Base-by-base conservation (phyloP, 2,888 invertebrate genomes). In the Folsomia manolachei region DNA sequence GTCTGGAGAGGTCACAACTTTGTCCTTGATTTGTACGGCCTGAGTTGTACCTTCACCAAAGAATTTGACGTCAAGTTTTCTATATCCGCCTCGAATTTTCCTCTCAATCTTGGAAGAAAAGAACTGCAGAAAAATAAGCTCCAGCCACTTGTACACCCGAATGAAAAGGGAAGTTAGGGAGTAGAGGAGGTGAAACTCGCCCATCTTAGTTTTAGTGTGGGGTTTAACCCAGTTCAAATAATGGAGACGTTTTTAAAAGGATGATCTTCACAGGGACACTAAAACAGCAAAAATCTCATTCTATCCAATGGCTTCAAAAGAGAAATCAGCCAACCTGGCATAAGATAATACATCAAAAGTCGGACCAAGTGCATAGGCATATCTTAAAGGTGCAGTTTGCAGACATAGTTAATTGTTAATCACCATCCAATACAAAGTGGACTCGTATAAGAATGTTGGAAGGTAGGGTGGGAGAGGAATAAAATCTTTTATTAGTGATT, bases 131-230 rank as follows among this genome's bases (percentile, higher is more conserved):
- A 74, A 18, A 24, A 62, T 51, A 11, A 74, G 27, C 61, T 74
- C 74, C 14, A 71, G 24, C 71, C 71, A 71, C 71, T 74, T 74
- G 63, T 74, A 74, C 1, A 60, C 7, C 14, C 69, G 64, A 0
- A 74, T 66, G n/a, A 71, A 21, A 21, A 71, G 66, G 4, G 69
- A 71, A 9, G 71, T 71, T 1, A 71, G 19, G 1, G 66, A 23
- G 27, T 61, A 71, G 21, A 61, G 61, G 2, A 71, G 14, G 19
- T 71, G 39, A 23, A 24, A 2, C 27, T 62, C 62, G 1, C 69
- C 63, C 69, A 69, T 69, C n/a, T n/a, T n/a, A n/a, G n/a, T n/a
- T n/a, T n/a, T n/a, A n/a, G n/a, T n/a, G n/a, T n/a, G n/a, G n/a
- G n/a, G n/a, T n/a, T n/a, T n/a, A n/a, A n/a, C n/a, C n/a, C n/a